Base-by-base conservation (phyloP, 2,797 vertebrate species). In the Paratrypauchen microcephalus region DNA sequence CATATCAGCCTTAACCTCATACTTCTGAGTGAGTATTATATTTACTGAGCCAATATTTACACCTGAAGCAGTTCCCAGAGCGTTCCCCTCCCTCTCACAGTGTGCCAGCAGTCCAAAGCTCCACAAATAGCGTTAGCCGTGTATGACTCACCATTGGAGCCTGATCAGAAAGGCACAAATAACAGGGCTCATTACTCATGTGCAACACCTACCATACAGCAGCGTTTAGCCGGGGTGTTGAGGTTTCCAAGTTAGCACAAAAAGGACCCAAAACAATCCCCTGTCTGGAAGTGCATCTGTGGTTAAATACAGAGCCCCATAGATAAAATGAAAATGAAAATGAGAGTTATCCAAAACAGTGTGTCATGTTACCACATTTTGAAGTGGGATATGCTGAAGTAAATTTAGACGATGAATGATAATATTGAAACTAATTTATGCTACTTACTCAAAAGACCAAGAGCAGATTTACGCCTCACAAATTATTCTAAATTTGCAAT, bases 81-180 rank as follows among this genome's bases (percentile, higher is more conserved):
- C 24, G 50, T 69, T 70, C 68, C 65, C 71, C 68, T 63, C 66
- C 71, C 32, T 64, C 76, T 77, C 69, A 68, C 64, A 74, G 64
- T 71, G 64, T 75, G 41, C 68, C 76, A 79, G 74, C 82, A 71
- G 65, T 77, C 81, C 81, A 69, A 30, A 75, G 77, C 72, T 81
- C 83, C 83, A 82, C 76, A 91, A 92, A 91, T 88, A 92, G 89
- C 86, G 81, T 30, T 69, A 58, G 72, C 76, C 71, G 66, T 75
- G 81, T 69, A 82, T 91, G 92, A 92, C 79, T 92, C 90, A 91
- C 84, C 78, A 63, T 85, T 76, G 60, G 50, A 83, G 78, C 69
- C 67, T 74, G 67, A 75, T 83, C 80, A 83, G 81, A 81, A 76
- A 74, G 71, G 73, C 66, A 66, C 28, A 21, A 73, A 83, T 70